Conservation (phyloP, 2,888 invertebrate genomes). For the Drosophila antonietae region DNA sequence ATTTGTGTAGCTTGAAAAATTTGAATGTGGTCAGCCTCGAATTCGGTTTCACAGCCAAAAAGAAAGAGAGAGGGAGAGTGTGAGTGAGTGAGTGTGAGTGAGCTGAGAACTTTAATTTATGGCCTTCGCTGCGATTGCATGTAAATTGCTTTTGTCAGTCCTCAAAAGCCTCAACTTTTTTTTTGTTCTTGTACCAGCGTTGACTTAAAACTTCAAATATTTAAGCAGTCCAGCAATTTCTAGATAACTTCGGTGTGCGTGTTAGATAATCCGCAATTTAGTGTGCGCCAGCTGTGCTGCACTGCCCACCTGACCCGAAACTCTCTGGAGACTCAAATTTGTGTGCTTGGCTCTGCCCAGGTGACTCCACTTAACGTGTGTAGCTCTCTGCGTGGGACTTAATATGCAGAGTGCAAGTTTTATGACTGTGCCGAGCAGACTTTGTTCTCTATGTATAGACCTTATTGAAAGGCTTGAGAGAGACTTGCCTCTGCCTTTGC, state of each 20-base stretch:
- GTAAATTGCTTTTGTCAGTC: constrained; percentile 66
- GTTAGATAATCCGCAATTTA: constrained; percentile 57
- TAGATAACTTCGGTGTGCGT: constrained; percentile 34
- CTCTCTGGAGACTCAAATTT: constrained; percentile 23
- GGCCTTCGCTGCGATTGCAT: constrained; percentile 35
- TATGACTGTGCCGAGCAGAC: constrained; percentile 4
- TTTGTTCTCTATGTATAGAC: not conserved
- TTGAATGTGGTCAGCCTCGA: constrained; percentile 67
- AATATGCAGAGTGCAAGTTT: constrained; percentile 34
- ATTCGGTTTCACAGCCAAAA: constrained; percentile 15
- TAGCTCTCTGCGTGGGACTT: not conserved
- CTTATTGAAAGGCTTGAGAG: not conserved
- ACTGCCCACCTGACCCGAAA: not conserved
- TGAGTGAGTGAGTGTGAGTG: not conserved
- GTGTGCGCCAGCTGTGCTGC: constrained; percentile 19
- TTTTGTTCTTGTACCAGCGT: not conserved
- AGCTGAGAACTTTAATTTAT: constrained; percentile 37
- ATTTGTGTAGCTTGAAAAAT: constrained; percentile 66
- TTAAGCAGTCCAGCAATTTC: constrained; percentile 44
- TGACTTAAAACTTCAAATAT: constrained; percentile 40
- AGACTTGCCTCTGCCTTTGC: not conserved
- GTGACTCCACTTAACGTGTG: not conserved
- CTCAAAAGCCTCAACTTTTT: constrained; percentile 33
- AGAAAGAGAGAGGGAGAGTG: not conserved
- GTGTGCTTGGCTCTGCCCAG: not conserved